phyloP scores from a whole-genome alignment of 2,797 vertebrate genomes.

The Bradypodion ventrale region DNA sequence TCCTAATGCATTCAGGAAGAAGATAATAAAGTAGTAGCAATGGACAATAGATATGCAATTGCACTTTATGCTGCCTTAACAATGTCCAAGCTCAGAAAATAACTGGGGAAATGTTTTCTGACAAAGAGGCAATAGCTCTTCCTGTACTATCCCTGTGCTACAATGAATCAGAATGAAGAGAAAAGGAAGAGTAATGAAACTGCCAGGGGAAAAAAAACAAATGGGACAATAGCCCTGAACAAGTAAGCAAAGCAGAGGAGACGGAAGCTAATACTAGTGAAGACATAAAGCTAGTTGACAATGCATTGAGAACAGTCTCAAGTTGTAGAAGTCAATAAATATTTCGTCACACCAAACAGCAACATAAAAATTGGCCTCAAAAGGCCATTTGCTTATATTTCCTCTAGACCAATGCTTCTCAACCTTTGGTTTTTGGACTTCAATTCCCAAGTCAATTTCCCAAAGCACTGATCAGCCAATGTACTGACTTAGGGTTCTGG shows the following conservation, averaged over 20 bases:
- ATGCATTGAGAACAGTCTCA: not conserved
- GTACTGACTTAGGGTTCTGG: too few relatives aligned
- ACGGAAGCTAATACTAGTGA: not conserved
- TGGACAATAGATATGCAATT: not conserved
- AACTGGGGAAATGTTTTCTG: not conserved
- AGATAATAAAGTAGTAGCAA: not conserved
- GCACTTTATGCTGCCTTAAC: not conserved
- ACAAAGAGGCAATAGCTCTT: conserved; percentile 26
- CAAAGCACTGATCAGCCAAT: too few relatives aligned
- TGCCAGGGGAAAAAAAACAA: conserved; percentile 15
- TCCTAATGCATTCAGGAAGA: not conserved
- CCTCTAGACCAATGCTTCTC: too few relatives aligned
- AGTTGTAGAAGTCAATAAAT: not conserved
- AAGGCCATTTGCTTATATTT: not conserved
- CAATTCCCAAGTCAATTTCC: too few relatives aligned
- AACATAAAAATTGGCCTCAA: conserved; percentile 1
- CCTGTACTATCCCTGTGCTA: not conserved
- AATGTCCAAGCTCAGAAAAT: conserved; percentile 16
- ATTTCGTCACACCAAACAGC: conserved; percentile 10
- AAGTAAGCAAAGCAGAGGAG: not conserved
- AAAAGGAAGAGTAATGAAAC: conserved; percentile 36
- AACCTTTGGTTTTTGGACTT: too few relatives aligned
- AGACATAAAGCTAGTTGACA: conserved; percentile 5
- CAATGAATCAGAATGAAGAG: conserved; percentile 23
- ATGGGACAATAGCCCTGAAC: not conserved